Percentiles rank a stretch among this genome's conserved stretches.
These are phyloP conservation scores for Zaprionus camerounensis DNA, from an alignment of 1,140 invertebrate genomes.

Conservation along the genomic window DNA sequence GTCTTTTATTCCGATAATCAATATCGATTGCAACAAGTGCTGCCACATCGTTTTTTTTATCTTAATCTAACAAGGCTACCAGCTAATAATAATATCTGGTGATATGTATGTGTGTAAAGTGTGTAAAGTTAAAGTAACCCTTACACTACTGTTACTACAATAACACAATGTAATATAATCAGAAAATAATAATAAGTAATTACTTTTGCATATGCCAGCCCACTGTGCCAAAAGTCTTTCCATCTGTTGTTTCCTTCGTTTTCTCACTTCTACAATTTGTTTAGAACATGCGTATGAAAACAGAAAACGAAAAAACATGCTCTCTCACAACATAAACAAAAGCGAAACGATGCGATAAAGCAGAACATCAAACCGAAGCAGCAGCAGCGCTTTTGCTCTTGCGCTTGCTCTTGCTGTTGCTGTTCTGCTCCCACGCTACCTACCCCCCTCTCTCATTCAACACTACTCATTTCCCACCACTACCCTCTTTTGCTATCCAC, in stretches of 20 bases:
- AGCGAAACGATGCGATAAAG: conserved; percentile 6
- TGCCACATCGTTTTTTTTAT: too few species aligned
- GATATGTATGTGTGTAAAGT: too few species aligned
- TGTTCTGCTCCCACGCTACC: conserved; percentile 1
- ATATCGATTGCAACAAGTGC: too few species aligned
- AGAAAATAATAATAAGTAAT: not conserved
- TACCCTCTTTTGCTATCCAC: not conserved
- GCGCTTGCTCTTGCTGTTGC: not conserved
- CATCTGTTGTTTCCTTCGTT: not conserved
- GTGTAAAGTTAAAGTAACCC: too few species aligned
- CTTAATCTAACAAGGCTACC: too few species aligned
- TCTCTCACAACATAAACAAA: conserved; percentile 25
- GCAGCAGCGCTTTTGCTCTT: not conserved
- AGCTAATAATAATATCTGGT: too few species aligned
- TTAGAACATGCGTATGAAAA: conserved; percentile 40
- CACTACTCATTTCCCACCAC: not conserved
- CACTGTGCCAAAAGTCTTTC: conserved; percentile 17
- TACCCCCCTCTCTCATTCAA: too few species aligned
- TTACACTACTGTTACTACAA: too few species aligned
- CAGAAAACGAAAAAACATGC: conserved; percentile 9
- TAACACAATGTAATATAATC: too few species aligned
- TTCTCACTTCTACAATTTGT: conserved; percentile 4
- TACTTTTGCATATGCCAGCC: not conserved
- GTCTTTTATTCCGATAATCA: too few species aligned
- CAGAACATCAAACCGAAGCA: not conserved